These are phyloP conservation scores for Sphecodes monilicornis DNA, from an alignment of 2,888 invertebrate genomes.

Conservation along the genomic window DNA sequence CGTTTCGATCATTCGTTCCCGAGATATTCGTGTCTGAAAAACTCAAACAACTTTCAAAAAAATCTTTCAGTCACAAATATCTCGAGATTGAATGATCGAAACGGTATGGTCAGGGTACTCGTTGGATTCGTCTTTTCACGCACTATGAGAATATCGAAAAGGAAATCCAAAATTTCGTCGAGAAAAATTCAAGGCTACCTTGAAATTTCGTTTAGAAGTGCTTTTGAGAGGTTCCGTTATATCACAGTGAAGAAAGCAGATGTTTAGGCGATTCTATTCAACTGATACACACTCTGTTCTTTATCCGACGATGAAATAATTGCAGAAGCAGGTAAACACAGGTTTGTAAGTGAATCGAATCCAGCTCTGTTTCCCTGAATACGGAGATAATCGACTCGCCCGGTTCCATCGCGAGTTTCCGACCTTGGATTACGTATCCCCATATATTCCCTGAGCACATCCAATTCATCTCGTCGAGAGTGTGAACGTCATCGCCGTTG, in stretches of 20 bases:
- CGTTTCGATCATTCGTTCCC: background rate
- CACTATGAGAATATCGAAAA: background rate
- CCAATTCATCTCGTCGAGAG: constrained; percentile 56
- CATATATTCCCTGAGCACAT: constrained; percentile 11
- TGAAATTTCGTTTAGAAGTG: background rate
- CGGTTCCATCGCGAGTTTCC: background rate
- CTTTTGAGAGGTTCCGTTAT: too few relatives aligned
- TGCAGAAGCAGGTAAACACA: background rate
- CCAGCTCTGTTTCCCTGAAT: background rate
- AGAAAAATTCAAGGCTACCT: too few relatives aligned
- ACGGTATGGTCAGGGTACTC: background rate
- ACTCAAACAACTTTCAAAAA: too few relatives aligned
- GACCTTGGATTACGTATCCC: background rate
- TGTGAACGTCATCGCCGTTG: constrained; percentile 40
- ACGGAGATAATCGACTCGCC: background rate
- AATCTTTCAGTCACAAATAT: background rate
- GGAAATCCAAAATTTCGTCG: background rate
- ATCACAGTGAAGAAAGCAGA: too few relatives aligned
- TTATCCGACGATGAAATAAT: background rate
- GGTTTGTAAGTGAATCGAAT: background rate
- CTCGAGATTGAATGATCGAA: background rate
- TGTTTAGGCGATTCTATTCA: background rate
- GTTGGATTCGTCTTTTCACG: background rate
- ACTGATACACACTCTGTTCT: background rate
- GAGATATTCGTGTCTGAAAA: background rate